Base-by-base conservation (phyloP, 2,113 vertebrate species). In the Platysteira castanea region DNA sequence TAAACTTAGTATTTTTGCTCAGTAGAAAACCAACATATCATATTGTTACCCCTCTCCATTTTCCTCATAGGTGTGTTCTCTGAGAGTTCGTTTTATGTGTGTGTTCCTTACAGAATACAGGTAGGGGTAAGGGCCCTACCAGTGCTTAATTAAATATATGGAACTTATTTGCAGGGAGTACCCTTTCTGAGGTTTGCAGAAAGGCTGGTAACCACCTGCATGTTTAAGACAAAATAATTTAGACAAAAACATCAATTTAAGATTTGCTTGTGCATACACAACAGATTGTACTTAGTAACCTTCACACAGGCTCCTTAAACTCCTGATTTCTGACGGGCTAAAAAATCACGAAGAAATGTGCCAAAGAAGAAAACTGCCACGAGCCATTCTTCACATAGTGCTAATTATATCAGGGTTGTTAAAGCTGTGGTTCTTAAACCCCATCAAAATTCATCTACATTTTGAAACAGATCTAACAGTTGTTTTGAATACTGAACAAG, bases 191-290 rank as follows among this genome's bases (percentile, higher is more conserved):
- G 60, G 89, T 75, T 89, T 96, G 91, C 70, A 91, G 87, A 93
- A 95, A 53, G 65, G 74, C 46, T 84, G 73, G 84, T 76, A 84
- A 95, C 68, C 70, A 93, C 71, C 82, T 95, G 70, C 70, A 75
- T 9, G 10, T 90, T 94, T 91, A 77, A 95, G 88, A 95, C 33
- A 84, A 94, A 71, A 84, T 54, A 94, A 88, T 80, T 93, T 85
- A 6, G 60, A 94, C 52, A 57, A 87, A 96, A 89, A 69, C 86
- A 94, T 75, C 11, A 41, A 20, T 93, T 93, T 82, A 92, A 84
- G 71, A 90, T 93, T 96, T 65, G 70, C 87, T 96, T 96, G 91
- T 92, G 75, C 67, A 89, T 42, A 54, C 7, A 39, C 84, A 84
- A 92, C 30, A 95, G 88, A 88, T 84, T 94, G 92, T 83, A 94